phyloP scores from a whole-genome alignment of 1,140 invertebrate genomes.

The Odontomachus brunneus region DNA sequence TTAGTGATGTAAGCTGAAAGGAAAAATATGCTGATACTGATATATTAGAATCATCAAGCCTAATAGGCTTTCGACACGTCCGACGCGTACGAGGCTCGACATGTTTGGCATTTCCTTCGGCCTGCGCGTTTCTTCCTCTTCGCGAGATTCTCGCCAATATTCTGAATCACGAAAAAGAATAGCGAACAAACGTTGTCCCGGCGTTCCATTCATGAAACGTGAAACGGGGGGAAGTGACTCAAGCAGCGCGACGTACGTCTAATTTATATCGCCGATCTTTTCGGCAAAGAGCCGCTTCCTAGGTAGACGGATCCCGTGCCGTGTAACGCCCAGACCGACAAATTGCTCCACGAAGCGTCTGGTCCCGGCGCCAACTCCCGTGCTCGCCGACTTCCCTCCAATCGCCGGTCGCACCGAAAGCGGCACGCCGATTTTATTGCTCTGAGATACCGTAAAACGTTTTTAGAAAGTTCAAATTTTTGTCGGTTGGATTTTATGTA shows the following conservation, averaged over 20 bases:
- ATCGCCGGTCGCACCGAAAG: slow-evolving; percentile 31
- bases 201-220: slow-evolving; percentile 49
- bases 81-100: background rate
- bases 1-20: no score
- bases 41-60: no score
- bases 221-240: slow-evolving; percentile 3
- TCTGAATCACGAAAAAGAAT: slow-evolving; percentile 14
- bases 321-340: slow-evolving; percentile 47
- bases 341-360: slow-evolving; percentile 59
- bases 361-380: slow-evolving; percentile 38
- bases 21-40: no score
- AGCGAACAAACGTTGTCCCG: slow-evolving; percentile 17
- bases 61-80: background rate
- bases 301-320: slow-evolving; percentile 38
- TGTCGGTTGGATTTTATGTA: background rate
- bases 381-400: slow-evolving; percentile 23
- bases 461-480: background rate
- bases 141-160: background rate
- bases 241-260: background rate
- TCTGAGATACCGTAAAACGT: slow-evolving; percentile 5
- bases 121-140: background rate
- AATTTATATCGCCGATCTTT: slow-evolving; percentile 10
- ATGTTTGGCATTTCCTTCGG: slow-evolving; percentile 43
- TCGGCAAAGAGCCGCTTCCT: slow-evolving; percentile 4
- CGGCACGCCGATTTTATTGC: slow-evolving; percentile 41